A percentile compares a stretch with the other conserved stretches of the same genome.
Evolutionary conservation across 2,888 invertebrate genomes (phyloP).

Genomic region (Furcula furcula): DNA sequence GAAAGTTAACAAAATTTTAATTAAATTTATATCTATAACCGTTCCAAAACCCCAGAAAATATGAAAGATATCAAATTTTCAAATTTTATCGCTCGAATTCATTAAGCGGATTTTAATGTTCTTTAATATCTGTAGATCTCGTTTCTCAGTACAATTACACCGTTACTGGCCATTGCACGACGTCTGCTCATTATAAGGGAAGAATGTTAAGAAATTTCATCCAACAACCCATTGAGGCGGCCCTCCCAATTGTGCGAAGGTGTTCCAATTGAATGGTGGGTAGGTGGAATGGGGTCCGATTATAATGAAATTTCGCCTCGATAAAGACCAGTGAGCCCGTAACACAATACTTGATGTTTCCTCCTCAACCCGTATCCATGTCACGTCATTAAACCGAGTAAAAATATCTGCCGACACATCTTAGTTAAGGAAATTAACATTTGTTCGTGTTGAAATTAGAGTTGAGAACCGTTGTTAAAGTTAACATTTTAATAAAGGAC

Average conservation of each 20-base stretch:
- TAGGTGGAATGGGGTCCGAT: conserved; percentile 69
- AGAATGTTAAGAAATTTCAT: conserved; percentile 81
- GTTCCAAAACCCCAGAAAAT: conserved; percentile 37
- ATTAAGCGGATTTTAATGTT: conserved; percentile 72
- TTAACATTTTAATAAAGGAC: conserved; percentile 12
- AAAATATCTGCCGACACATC: conserved; percentile 78
- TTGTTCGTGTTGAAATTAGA: conserved; percentile 41
- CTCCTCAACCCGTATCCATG: conserved; percentile 76
- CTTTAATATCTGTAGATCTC: conserved; percentile 73
- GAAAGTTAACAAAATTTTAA: conserved; percentile 17
- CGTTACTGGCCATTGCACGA: conserved; percentile 77
- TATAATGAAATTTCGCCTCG: conserved; percentile 79
- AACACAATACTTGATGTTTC: conserved; percentile 80
- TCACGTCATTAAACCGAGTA: conserved; percentile 73
- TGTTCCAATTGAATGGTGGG: conserved; percentile 78
- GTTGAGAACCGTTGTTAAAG: conserved; percentile 16
- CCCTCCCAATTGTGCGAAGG: conserved; percentile 79
- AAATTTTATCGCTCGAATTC: conserved; percentile 58
- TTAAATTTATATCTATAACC: conserved; percentile 11
- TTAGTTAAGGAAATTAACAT: conserved; percentile 67
- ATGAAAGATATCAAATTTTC: conserved; percentile 45
- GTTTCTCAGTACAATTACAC: conserved; percentile 73
- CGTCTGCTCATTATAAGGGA: conserved; percentile 74
- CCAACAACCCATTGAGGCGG: conserved; percentile 78
- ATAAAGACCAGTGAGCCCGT: conserved; percentile 77